Conservation (phyloP, 2,113 vertebrate species). For the Taxidea taxus region DNA sequence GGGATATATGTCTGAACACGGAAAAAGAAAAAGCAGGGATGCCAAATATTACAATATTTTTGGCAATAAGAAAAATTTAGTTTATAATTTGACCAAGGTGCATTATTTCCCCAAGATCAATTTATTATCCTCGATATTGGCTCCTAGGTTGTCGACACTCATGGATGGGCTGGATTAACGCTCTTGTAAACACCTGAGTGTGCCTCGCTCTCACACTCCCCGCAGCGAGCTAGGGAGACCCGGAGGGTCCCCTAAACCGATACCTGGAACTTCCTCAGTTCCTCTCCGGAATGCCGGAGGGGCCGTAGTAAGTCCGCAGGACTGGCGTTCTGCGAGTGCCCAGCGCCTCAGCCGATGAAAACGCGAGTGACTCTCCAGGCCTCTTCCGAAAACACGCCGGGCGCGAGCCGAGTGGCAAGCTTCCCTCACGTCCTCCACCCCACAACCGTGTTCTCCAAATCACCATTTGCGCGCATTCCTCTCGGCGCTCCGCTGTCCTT, state of each 20-base stretch:
- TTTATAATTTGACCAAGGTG: neutral
- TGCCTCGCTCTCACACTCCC: neutral
- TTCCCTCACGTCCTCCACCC: too few relatives aligned
- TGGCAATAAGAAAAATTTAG: constrained; percentile 5
- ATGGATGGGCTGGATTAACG: neutral
- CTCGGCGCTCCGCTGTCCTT: neutral
- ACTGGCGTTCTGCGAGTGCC: neutral
- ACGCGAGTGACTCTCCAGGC: neutral
- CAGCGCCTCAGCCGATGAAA: neutral
- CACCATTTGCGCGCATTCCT: neutral
- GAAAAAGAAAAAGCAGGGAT: too few relatives aligned
- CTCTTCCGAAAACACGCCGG: neutral
- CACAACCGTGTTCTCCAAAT: neutral
- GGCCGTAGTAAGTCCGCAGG: too few relatives aligned
- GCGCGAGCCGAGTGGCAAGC: rapidly evolving
- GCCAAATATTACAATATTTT: neutral
- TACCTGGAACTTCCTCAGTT: neutral
- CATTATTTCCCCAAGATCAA: neutral
- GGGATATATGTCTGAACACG: neutral
- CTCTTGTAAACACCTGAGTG: neutral
- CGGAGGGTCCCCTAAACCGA: rapidly evolving
- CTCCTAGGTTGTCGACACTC: neutral
- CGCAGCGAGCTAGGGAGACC: rapidly evolving
- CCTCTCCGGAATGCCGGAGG: neutral
- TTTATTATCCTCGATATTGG: neutral